Conservation (phyloP, 2,888 invertebrate genomes). For the Brachylomia viminalis region DNA sequence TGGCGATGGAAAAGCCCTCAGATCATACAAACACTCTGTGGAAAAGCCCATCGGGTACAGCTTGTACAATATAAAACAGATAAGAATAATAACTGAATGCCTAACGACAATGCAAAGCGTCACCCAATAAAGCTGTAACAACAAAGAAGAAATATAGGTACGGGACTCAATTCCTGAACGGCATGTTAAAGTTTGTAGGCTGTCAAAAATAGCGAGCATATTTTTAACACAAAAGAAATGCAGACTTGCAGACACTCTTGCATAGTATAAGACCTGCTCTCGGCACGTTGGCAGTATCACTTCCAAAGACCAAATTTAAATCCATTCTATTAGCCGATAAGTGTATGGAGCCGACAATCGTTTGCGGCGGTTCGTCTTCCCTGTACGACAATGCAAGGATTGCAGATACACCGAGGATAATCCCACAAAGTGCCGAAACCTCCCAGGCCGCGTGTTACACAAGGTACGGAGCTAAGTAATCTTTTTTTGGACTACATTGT, state of each 20-base stretch:
- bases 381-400: conserved; percentile 66
- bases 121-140: too few species aligned
- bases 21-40: too few species aligned
- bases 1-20: too few species aligned
- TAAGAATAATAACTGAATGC: too few species aligned
- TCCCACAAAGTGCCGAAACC: conserved; percentile 83
- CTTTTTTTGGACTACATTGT: conserved; percentile 23
- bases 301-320: conserved; percentile 38
- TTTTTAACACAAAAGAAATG: not conserved
- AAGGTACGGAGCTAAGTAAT: not conserved
- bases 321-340: conserved; percentile 51
- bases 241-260: too few species aligned
- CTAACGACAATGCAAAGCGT: too few species aligned
- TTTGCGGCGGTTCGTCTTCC: conserved; percentile 52
- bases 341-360: conserved; percentile 50
- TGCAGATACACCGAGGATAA: conserved; percentile 74
- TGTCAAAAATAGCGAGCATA: too few species aligned
- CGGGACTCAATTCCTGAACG: too few species aligned
- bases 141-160: too few species aligned
- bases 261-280: not conserved
- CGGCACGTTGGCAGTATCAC: conserved; percentile 33
- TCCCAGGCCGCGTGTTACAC: conserved; percentile 75
- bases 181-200: not conserved
- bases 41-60: too few species aligned
- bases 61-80: too few species aligned